Base-by-base conservation (phyloP, 1,140 invertebrate genomes). In the Neodiprion fabricii region DNA sequence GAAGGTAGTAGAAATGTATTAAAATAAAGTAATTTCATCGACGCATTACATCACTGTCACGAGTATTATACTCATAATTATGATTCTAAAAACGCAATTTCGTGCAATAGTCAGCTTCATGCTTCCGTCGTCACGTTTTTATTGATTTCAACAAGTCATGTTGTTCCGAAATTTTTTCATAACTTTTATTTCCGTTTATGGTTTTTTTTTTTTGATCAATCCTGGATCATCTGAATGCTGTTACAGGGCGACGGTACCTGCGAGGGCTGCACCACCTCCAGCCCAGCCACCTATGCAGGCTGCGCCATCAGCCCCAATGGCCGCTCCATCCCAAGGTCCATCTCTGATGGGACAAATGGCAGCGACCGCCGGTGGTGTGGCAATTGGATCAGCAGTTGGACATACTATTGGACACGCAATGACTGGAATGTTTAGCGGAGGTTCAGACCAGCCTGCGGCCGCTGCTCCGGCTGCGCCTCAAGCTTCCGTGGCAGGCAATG, bases 351-450 rank as follows among this genome's bases (percentile, higher is more conserved):
- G 91, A 70, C 95, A 98, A 89, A 97, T 97, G 96, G 96, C 95
- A 74, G 95, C 95, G 2, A 97, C 96, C 8, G 96, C 96, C 82
- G 96, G 95, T 72, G 96, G 96, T 80, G 96, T 97, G 48, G 96
- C 96, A 53, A 92, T 97, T 70, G 96, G 96, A 80, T 96, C 94
- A 0, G 95, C 96, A 53, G 92, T 97, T 78, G 96, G 96, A 70
- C 96, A 97, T 80, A 92, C 95, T 28, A 90, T 96, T 72, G 97
- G 96, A 74, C 92, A 93, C 87, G 96, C 95, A 49, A 74, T 98
- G 23, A 97, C 96, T 77, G 95, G 96, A 48, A 89, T 95, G 87
- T 95, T 96, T 81, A 92, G 95, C 78, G 95, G 95, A 23, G 89
- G 92, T 71, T 91, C 90, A 72, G 85, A 89, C 12, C 88, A 88